Conservation (phyloP, 2,113 vertebrate species). For the Smithornis capensis region DNA sequence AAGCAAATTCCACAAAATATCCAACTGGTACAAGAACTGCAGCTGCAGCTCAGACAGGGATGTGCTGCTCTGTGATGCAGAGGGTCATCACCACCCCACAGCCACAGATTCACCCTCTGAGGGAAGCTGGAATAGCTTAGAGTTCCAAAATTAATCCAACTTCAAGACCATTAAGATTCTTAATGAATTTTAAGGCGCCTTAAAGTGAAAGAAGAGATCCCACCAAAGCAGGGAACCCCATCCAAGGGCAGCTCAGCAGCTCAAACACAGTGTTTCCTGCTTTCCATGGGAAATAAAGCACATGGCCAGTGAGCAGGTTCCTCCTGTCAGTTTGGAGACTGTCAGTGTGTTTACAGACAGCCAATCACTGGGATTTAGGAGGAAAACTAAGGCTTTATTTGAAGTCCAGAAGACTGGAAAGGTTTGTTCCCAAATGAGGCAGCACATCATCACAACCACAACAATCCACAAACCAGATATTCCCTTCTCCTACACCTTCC, state of each 20-base stretch:
- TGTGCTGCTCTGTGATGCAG: accelerated
- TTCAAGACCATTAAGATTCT: background rate
- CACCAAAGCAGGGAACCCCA: background rate
- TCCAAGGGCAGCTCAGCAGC: background rate
- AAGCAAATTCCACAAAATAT: constrained; percentile 65
- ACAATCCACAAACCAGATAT: background rate
- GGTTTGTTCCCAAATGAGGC: background rate
- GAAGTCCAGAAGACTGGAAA: background rate
- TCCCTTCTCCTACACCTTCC: background rate
- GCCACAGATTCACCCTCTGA: background rate
- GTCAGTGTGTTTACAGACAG: background rate
- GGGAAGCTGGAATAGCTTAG: background rate
- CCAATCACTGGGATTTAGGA: background rate
- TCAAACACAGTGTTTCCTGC: background rate
- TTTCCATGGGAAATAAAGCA: background rate
- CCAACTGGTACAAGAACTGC: constrained; percentile 14
- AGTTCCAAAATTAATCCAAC: background rate
- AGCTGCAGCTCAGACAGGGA: background rate
- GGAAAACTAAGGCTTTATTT: background rate
- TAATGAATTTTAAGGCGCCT: background rate
- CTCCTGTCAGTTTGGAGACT: background rate
- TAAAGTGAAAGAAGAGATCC: background rate
- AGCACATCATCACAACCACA: background rate
- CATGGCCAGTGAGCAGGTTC: accelerated
- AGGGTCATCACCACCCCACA: background rate